Base-by-base conservation (phyloP, 2,797 vertebrate genomes). In the Melanogrammus aeglefinus region DNA sequence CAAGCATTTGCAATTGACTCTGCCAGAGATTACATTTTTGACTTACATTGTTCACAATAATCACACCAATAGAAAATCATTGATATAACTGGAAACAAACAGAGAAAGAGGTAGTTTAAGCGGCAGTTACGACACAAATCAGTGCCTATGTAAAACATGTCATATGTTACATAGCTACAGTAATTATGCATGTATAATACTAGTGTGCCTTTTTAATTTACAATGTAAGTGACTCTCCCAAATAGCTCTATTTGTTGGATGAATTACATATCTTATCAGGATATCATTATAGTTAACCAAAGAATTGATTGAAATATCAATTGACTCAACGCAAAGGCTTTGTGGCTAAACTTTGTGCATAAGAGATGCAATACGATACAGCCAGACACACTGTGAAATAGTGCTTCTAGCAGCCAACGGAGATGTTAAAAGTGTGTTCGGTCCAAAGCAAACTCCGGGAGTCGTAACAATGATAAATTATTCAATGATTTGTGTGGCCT, bases 401-500 rank as follows among this genome's bases (percentile, higher is more conserved):
- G 66, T 75, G 69, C 76, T 83, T 57, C 47, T 73, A 10, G 72
- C 72, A 73, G 35, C 71, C 57, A 66, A 74, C 85, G 78, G 78
- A 82, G 79, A 82, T 79, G 81, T 80, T 76, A 33, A 41, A 21
- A 36, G 79, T 16, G 73, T 80, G 47, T 74, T 71, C 69, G n/a
- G 71, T 47, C 76, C 83, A 79, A 85, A 78, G 78, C 81, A 83
- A 87, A 85, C 85, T 77, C 78, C 63, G 80, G 88, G 86, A 91
- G 91, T 86, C 72, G 84, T 81, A 76, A 75, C 82, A 80, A 39
- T 79, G 74, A 92, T 95, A 80, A 94, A 95, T 94, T 87, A 94
- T 94, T 94, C 79, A 94, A 80, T 87, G 82, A 85, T 85, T 83
- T 86, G 88, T 88, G 88, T 76, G 82, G 86, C 4, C 83, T 78